These are phyloP conservation scores for Eulimnadia texana DNA, from an alignment of 1,140 invertebrate species.

Conservation along the genomic window DNA sequence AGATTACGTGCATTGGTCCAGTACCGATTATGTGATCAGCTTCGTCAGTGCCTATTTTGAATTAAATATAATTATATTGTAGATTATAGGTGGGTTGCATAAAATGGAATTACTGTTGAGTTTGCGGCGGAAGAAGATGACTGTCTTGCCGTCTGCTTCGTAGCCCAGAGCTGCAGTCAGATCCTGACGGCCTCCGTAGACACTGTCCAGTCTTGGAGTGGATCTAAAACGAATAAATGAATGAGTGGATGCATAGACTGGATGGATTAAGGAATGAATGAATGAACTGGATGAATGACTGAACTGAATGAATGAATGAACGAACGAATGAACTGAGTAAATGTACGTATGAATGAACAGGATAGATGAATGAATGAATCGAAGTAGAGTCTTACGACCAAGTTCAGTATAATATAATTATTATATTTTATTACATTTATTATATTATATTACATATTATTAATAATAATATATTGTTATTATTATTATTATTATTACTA, in stretches of 20 bases:
- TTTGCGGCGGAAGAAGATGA: constrained; percentile 75
- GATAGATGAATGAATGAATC: too few relatives aligned
- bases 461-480: too few relatives aligned
- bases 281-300: constrained; percentile 78
- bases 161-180: constrained; percentile 73
- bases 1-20: constrained; percentile 79
- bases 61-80: background rate
- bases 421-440: too few relatives aligned
- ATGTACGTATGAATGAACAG: too few relatives aligned
- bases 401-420: too few relatives aligned
- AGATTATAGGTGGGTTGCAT: background rate
- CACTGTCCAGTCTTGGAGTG: constrained; percentile 66
- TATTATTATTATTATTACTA: too few relatives aligned
- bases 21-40: constrained; percentile 72
- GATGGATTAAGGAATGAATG: constrained; percentile 51
- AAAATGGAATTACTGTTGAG: constrained; percentile 30
- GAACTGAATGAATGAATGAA: too few relatives aligned
- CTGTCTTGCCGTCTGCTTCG: constrained; percentile 74
- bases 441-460: too few relatives aligned
- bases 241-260: too few relatives aligned
- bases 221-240: constrained; percentile 38
- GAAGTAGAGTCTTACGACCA: too few relatives aligned
- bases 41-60: constrained; percentile 44
- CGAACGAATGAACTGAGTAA: too few relatives aligned
- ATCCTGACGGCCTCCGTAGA: constrained; percentile 78